Evolutionary conservation across 2,888 invertebrate species (phyloP).

Genomic region (Diloba caeruleocephala): DNA sequence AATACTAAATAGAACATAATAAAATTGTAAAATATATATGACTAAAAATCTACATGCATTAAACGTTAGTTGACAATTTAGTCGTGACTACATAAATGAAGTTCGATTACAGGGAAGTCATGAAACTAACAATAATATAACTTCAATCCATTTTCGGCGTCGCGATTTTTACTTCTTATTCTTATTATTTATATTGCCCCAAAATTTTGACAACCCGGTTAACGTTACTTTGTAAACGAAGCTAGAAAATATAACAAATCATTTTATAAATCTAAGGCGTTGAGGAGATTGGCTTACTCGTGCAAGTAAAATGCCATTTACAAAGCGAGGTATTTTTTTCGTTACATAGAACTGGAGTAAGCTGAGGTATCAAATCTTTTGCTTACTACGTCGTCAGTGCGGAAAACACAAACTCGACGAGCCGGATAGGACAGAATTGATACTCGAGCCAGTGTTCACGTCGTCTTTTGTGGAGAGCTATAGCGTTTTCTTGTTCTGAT

Average conservation of each 20-base stretch:
- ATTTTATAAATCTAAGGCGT: slow-evolving; percentile 15
- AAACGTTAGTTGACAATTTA: no score
- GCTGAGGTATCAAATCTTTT: slow-evolving; percentile 30
- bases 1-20: slow-evolving; percentile 28
- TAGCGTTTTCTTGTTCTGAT: slow-evolving; percentile 67
- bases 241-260: slow-evolving; percentile 14
- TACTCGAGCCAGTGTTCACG: slow-evolving; percentile 65
- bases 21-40: no score
- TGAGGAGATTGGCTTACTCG: slow-evolving; percentile 17
- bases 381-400: slow-evolving; percentile 32
- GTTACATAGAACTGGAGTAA: slow-evolving; percentile 8
- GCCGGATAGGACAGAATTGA: slow-evolving; percentile 60
- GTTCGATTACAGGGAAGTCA: no score
- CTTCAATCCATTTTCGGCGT: slow-evolving; percentile 21
- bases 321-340: slow-evolving; percentile 21
- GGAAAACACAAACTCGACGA: slow-evolving; percentile 47
- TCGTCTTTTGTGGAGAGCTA: slow-evolving; percentile 70
- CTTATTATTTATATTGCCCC: slow-evolving; percentile 13
- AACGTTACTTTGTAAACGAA: slow-evolving; percentile 7
- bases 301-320: slow-evolving; percentile 2
- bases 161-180: slow-evolving; percentile 29
- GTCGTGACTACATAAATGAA: slow-evolving; percentile 25
- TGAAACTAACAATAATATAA: no score
- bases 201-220: slow-evolving; percentile 17
- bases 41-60: no score